Evolutionary conservation across 2,797 vertebrate genomes (phyloP).

Genomic region (Enteromius anoplus): DNA sequence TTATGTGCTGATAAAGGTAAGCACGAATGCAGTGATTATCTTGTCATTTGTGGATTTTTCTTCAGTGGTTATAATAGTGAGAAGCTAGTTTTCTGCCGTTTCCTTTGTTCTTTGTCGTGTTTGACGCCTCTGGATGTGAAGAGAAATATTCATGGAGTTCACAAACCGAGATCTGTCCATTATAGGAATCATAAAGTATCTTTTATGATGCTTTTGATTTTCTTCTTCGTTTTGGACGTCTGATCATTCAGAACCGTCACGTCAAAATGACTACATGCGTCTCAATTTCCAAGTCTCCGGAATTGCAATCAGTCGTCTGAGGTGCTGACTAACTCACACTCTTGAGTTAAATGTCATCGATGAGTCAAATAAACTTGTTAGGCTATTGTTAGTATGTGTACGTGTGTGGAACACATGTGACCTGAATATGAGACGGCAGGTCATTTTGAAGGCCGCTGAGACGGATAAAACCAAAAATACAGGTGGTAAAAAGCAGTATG

Average conservation of each 20-base stretch:
- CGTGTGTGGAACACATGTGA: background rate
- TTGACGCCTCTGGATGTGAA: constrained; percentile 78
- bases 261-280: constrained; percentile 23
- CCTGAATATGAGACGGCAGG: constrained; percentile 5
- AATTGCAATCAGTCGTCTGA: constrained; percentile 2
- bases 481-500: constrained; percentile 16
- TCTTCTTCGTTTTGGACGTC: constrained; percentile 11
- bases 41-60: constrained; percentile 75
- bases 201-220: constrained; percentile 23
- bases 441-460: background rate
- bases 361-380: constrained; percentile 21
- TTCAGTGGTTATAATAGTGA: constrained; percentile 54
- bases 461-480: background rate
- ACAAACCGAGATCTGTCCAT: constrained; percentile 33
- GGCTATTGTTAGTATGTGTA: constrained; percentile 31
- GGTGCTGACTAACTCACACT: constrained; percentile 31
- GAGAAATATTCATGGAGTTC: constrained; percentile 47
- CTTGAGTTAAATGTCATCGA: constrained; percentile 29
- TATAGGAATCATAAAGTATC: constrained; percentile 55
- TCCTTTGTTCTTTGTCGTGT: constrained; percentile 79
- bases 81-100: constrained; percentile 68
- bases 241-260: constrained; percentile 60
- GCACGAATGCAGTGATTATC: constrained; percentile 84
- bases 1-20: constrained; percentile 79
- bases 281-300: background rate